These are phyloP conservation scores for Vulpes ferrilata DNA, from an alignment of 2,113 vertebrate species.

Conservation along the genomic window DNA sequence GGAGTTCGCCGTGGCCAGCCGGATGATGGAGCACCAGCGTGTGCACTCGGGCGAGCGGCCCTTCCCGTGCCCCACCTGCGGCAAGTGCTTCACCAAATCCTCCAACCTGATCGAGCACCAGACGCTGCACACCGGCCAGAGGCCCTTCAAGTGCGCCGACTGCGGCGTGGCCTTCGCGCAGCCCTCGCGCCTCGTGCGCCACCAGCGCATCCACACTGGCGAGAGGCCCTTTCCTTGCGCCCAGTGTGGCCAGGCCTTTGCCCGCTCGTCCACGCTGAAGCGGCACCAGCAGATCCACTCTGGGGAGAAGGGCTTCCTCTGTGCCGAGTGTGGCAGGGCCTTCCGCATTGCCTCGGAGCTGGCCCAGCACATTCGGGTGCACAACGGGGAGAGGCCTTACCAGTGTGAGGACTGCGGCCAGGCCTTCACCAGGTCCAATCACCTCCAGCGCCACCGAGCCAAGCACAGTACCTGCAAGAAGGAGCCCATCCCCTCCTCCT, in stretches of 20 bases:
- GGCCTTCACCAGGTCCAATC: conserved; percentile 65
- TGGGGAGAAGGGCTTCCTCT: conserved; percentile 48
- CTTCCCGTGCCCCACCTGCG: conserved; percentile 58
- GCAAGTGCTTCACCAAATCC: conserved; percentile 69
- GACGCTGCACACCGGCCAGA: conserved; percentile 70
- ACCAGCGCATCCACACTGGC: conserved; percentile 55
- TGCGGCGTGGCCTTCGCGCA: conserved; percentile 70
- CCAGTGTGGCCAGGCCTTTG: conserved; percentile 60
- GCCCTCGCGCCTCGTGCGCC: conserved; percentile 58
- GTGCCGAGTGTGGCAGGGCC: conserved; percentile 59
- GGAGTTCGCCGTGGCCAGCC: conserved; percentile 87
- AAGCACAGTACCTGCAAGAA: conserved; percentile 4
- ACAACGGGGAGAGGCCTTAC: conserved; percentile 65
- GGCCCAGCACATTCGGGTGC: conserved; percentile 52
- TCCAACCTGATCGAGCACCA: conserved; percentile 68
- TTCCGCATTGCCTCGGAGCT: conserved; percentile 47
- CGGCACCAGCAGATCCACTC: conserved; percentile 61
- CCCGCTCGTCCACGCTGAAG: conserved; percentile 56
- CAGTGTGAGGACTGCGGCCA: conserved; percentile 56
- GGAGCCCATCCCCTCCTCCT: neutral
- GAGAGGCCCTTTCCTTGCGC: conserved; percentile 61
- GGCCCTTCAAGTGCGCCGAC: conserved; percentile 73
- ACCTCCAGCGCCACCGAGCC: conserved; percentile 61
- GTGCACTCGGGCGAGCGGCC: conserved; percentile 81
- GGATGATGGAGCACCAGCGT: conserved; percentile 89